Evolutionary conservation across 1,140 invertebrate species (phyloP).

Genomic region (Capitella teleta): DNA sequence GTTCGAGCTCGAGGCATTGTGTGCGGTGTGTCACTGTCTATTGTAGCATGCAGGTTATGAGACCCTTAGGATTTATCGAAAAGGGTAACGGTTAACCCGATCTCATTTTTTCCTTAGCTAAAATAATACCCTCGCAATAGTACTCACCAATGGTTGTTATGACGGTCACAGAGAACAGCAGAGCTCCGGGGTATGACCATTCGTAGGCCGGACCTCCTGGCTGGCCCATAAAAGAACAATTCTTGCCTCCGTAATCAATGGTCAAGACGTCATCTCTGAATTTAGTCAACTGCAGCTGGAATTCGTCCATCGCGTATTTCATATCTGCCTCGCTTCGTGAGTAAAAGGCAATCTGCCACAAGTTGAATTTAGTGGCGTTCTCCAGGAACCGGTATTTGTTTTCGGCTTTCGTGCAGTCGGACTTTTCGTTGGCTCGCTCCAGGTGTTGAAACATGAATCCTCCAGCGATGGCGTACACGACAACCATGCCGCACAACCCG

Average conservation of each 20-base stretch:
- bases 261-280: constrained; percentile 30
- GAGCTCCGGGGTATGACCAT: constrained; percentile 32
- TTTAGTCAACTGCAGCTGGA: constrained; percentile 21
- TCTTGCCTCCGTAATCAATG: constrained; percentile 26
- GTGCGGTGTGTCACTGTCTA: too few species aligned
- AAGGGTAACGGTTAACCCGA: too few species aligned
- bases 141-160: constrained; percentile 94
- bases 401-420: constrained; percentile 3
- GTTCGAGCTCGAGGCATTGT: too few species aligned
- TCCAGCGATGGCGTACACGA: constrained; percentile 83
- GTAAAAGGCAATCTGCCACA: constrained; percentile 93
- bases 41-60: too few species aligned
- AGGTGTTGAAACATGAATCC: constrained; percentile 86
- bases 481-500: constrained; percentile 78
- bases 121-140: too few species aligned
- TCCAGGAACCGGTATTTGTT: constrained; percentile 62
- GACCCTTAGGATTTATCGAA: too few species aligned
- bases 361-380: constrained; percentile 65
- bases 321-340: constrained; percentile 86
- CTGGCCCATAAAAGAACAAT: constrained; percentile 22
- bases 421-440: constrained; percentile 49
- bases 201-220: constrained; percentile 22
- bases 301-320: constrained; percentile 51
- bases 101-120: too few species aligned
- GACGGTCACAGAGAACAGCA: constrained; percentile 84